Evolutionary conservation across 2,797 vertebrate genomes (phyloP).

Genomic region (Ctenopoma kingsleyae): DNA sequence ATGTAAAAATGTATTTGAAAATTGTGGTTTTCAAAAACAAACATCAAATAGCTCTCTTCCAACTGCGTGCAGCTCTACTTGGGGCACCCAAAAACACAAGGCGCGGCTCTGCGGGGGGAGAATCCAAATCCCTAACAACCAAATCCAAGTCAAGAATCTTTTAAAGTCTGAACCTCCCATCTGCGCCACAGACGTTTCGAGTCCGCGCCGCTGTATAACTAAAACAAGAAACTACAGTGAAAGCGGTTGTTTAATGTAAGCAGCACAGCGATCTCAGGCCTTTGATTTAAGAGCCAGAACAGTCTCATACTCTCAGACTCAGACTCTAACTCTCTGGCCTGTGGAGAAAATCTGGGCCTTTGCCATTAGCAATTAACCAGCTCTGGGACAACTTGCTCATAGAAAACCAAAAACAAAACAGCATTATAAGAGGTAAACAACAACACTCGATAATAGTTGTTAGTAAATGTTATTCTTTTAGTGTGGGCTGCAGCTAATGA

Average conservation of each 20-base stretch:
- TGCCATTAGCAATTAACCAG: constrained; percentile 61
- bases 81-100: constrained; percentile 43
- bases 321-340: constrained; percentile 28
- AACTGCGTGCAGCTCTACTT: constrained; percentile 39
- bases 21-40: constrained; percentile 45
- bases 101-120: constrained; percentile 13
- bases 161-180: constrained; percentile 49
- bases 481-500: constrained; percentile 40
- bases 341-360: constrained; percentile 44
- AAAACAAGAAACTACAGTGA: constrained; percentile 40
- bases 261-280: constrained; percentile 31
- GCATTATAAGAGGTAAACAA: constrained; percentile 36
- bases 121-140: constrained; percentile 71
- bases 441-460: constrained; percentile 29
- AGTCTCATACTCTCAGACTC: constrained; percentile 39
- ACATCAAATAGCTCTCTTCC: constrained; percentile 47
- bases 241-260: constrained; percentile 54
- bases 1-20: constrained; percentile 21
- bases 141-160: constrained; percentile 74
- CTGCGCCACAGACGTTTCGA: constrained; percentile 38
- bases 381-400: constrained; percentile 26
- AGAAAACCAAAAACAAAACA: constrained; percentile 5
- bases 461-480: constrained; percentile 36
- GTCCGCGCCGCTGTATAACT: constrained; percentile 32
- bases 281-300: constrained; percentile 67